Evolutionary conservation across 1,140 invertebrate species (phyloP), one percentile per base, ranked within the genome.

Genomic region (Neodiprion lecontei): DNA sequence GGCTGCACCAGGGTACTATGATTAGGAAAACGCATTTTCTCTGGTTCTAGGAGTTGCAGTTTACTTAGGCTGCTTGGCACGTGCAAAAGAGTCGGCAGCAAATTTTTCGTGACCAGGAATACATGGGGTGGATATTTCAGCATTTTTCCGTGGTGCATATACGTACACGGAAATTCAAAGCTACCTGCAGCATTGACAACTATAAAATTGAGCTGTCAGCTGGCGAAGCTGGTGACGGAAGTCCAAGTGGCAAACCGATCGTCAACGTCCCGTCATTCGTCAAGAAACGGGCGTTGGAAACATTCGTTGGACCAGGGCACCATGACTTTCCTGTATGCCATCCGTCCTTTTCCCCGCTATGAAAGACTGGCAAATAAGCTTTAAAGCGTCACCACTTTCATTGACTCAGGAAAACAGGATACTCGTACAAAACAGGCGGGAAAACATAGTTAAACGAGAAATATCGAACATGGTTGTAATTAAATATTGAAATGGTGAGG

Each of bases 231-330:
- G 28, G 28, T 40, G 28, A 40, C 28, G 5, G 28, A 40, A 40
- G 28, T 40, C 5, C 28, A 40, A 40, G 28, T 2, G n/a, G 53
- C 14, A 17, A 7, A 17, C 53, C 53, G 53, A 61, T 61, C 53
- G 53, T 61, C 53, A 61, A 61, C 53, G 53, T 61, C 53, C 53
- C 53, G n/a, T 61, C 53, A 61, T 61, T 61, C 53, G 53, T 61
- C 53, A 61, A 61, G 53, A 61, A 61, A 61, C n/a, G 53, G 53
- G 53, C 53, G 53, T 61, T 5, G 11, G 53, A 61, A 61, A 61
- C 53, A 61, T 61, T 61, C 53, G 11, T 17, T 61, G 11, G 11
- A 61, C 53, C 53, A 61, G 53, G 53, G 7, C 5, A 61, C 53
- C 53, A 61, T 61, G 53, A 61, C 53, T 61, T 5, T 12, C n/a